These are phyloP conservation scores for Probaryconus sp. DNA, from an alignment of 1,140 invertebrate genomes.

Conservation along the genomic window DNA sequence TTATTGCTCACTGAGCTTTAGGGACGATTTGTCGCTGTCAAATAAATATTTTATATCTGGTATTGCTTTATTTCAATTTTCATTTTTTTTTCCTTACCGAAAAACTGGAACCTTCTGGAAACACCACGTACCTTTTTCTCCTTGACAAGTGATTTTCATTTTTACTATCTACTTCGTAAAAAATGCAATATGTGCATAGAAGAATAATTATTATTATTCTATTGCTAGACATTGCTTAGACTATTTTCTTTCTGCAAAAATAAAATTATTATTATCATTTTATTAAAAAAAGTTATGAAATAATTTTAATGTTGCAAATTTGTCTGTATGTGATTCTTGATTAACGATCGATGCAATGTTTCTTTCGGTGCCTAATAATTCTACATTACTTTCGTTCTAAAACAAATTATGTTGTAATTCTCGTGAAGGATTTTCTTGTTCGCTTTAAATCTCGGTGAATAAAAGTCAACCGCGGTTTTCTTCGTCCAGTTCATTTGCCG, in stretches of 20 bases:
- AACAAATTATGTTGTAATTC: constrained; percentile 63
- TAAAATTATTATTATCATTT: no score
- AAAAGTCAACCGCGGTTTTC: constrained; percentile 46
- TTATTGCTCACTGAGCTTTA: no score
- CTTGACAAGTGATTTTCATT: constrained; percentile 71
- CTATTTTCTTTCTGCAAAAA: not conserved
- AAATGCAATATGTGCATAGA: constrained; percentile 32
- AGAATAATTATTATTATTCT: constrained; percentile 47
- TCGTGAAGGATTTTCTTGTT: constrained; percentile 12
- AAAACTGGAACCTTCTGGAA: constrained; percentile 87
- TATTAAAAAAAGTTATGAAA: no score
- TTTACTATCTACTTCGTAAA: constrained; percentile 37
- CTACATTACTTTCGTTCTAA: constrained; percentile 1
- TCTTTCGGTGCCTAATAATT: constrained; percentile 15
- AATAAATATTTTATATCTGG: no score
- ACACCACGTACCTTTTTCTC: constrained; percentile 85
- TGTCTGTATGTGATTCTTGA: no score
- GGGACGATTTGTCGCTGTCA: no score
- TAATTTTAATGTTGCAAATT: no score
- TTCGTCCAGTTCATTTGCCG: constrained; percentile 26
- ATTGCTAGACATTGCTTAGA: no score
- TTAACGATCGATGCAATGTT: not conserved
- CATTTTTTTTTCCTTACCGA: no score
- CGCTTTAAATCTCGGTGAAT: constrained; percentile 43
- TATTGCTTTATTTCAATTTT: no score